Evolutionary conservation across 2,113 vertebrate species (phyloP).

Genomic region (Grus americana): DNA sequence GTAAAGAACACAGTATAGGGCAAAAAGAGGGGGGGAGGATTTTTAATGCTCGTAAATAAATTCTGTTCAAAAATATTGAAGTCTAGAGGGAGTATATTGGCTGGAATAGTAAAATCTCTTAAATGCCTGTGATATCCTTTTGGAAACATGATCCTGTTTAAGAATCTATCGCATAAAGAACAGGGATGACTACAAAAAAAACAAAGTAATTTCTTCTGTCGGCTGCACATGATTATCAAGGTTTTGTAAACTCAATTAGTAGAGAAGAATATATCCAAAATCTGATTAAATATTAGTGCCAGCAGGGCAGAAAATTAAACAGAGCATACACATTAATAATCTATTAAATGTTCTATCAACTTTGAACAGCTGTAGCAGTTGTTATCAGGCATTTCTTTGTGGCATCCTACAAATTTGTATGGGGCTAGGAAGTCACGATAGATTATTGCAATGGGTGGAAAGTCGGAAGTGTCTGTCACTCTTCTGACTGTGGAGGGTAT

Average conservation of each 20-base stretch:
- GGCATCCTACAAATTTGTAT: neutral
- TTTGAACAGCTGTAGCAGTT: constrained; percentile 36
- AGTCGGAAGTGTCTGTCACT: neutral
- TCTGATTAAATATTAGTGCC: constrained; percentile 57
- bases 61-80: neutral
- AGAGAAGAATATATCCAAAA: constrained; percentile 32
- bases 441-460: neutral
- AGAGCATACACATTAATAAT: constrained; percentile 48
- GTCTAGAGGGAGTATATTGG: neutral
- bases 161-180: neutral
- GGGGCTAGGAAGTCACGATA: neutral
- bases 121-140: neutral
- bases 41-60: neutral
- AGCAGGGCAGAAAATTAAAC: constrained; percentile 61
- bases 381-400: neutral
- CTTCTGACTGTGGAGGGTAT: neutral
- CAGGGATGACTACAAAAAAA: neutral
- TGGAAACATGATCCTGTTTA: neutral
- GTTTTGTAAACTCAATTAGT: constrained; percentile 57
- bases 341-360: constrained; percentile 44
- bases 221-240: constrained; percentile 9
- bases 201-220: neutral
- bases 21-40: neutral
- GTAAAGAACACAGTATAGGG: neutral
- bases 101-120: neutral